Evolutionary conservation across 2,113 vertebrate genomes (phyloP).

Genomic region (Oreotragus oreotragus): DNA sequence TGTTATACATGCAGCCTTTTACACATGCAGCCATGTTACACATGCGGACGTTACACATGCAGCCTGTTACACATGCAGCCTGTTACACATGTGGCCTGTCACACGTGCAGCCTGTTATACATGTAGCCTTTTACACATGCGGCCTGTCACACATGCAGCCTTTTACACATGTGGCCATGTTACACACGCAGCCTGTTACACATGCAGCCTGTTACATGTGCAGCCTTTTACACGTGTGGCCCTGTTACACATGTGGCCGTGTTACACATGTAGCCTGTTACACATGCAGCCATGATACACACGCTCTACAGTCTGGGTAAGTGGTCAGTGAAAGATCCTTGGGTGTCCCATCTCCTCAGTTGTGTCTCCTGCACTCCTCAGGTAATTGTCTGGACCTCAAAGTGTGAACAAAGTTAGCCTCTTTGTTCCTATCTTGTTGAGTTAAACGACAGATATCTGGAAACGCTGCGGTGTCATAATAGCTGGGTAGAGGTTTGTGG

Average conservation of each 20-base stretch:
- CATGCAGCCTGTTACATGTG: too few relatives aligned
- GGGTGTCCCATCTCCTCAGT: not conserved
- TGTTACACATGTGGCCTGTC: too few relatives aligned
- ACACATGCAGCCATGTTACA: too few relatives aligned
- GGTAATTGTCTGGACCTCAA: not conserved
- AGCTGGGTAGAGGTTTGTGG: not conserved
- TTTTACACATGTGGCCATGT: too few relatives aligned
- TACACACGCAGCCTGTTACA: too few relatives aligned
- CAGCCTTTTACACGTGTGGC: rapidly evolving
- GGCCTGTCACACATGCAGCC: too few relatives aligned
- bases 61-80: too few relatives aligned
- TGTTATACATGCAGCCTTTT: rapidly evolving
- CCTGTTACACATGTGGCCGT: too few relatives aligned
- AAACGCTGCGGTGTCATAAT: not conserved
- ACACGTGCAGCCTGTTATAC: too few relatives aligned
- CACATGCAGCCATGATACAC: too few relatives aligned
- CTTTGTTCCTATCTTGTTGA: not conserved
- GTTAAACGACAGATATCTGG: not conserved
- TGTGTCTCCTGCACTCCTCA: not conserved
- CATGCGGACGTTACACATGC: too few relatives aligned
- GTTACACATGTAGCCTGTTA: too few relatives aligned
- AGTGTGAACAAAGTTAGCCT: not conserved
- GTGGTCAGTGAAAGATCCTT: not conserved
- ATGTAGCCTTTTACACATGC: rapidly evolving
- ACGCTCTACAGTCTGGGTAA: not conserved